phyloP scores from a whole-genome alignment of 2,888 invertebrate genomes.

The Cyclophora albipunctata region DNA sequence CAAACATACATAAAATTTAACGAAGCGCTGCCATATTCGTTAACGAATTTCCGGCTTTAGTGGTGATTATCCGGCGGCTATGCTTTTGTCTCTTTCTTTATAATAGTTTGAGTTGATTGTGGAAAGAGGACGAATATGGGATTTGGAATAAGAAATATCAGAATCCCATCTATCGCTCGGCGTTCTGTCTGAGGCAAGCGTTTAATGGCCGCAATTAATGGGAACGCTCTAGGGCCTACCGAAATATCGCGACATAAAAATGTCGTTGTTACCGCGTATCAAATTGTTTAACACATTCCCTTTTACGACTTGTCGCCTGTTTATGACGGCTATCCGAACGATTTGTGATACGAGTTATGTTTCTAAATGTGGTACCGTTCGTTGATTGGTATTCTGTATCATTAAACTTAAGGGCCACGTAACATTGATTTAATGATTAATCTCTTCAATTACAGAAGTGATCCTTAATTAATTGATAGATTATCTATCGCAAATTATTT shows the following conservation, averaged over 20 bases:
- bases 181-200: conserved; percentile 58
- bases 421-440: conserved; percentile 1
- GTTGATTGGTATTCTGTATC: conserved; percentile 24
- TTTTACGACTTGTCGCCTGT: conserved; percentile 58
- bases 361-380: conserved; percentile 37
- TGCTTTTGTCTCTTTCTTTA: conserved; percentile 36
- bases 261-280: conserved; percentile 61
- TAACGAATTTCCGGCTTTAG: conserved; percentile 70
- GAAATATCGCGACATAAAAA: conserved; percentile 68
- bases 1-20: conserved; percentile 70
- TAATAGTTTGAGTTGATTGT: conserved; percentile 16
- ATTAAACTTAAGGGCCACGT: conserved; percentile 1
- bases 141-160: conserved; percentile 24
- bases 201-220: conserved; percentile 69
- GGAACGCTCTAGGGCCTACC: conserved; percentile 52
- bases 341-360: conserved; percentile 44
- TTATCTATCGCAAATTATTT: too few species aligned
- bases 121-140: conserved; percentile 30
- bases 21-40: conserved; percentile 67
- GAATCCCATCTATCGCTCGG: conserved; percentile 49
- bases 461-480: background rate
- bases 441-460: background rate
- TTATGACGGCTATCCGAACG: conserved; percentile 50
- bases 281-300: conserved; percentile 67
- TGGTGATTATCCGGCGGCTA: conserved; percentile 50